Base-by-base conservation (phyloP, 2,113 vertebrate genomes). In the Strix aluco region DNA sequence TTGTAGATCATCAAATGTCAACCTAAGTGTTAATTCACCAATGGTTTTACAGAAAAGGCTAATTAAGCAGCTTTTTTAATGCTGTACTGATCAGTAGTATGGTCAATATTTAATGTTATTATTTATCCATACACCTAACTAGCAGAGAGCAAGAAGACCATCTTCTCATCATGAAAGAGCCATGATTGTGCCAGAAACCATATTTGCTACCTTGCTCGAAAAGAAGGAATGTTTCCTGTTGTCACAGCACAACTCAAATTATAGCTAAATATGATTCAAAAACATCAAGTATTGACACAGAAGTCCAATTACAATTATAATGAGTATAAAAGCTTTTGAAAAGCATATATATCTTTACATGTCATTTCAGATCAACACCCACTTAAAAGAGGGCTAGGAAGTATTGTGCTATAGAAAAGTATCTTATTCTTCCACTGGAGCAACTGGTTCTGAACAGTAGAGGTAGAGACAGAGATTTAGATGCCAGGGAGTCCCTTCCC, bases 401-500 rank as follows among this genome's bases (percentile, higher is more conserved):
- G 16, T 13, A 22, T 19, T 32, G 10, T 22, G 42, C n/a, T n/a
- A 8, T 4, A 6, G 13, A 22, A 18, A 54, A 54, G 26, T 1
- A 27, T 21, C 38, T 9, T 2, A 32, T 6, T 32, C 38, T 42
- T 27, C 44, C 49, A 20, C 42, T 2, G 80, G 26, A 81, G 44
- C 38, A 26, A 29, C 15, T 4, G 55, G n/a, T 10, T 49, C 52
- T 18, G 59, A 40, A 3, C 16, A 10, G 32, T 0, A 9, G 38
- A 40, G 59, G 26, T 0, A 34, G 44, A 38, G 36, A 23, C 0
- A 9, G 51, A 17, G 21, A 19, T 3, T 2, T 0, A 8, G 13
- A 9, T 1, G 51, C 42, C n/a, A 1, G 9, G 19, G 26, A 11
- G 25, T 7, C 19, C 55, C 1, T 30, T 13, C 65, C 32, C 14